A percentile compares a stretch with the other conserved stretches of the same genome.
phyloP scores from a whole-genome alignment of 2,888 invertebrate species.

The Mechanitis mazaeus region DNA sequence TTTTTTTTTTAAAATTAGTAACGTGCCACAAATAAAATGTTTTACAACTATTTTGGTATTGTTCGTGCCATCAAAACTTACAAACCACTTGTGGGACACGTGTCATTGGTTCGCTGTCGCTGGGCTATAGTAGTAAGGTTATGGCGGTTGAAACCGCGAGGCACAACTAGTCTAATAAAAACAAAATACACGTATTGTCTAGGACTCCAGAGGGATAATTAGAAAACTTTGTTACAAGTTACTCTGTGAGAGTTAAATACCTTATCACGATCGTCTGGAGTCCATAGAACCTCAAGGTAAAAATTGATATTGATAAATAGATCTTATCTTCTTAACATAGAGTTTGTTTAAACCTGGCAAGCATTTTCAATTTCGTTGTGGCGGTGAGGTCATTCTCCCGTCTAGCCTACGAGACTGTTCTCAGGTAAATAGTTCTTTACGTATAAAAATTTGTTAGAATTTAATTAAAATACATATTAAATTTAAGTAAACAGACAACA shows the following conservation, averaged over 20 bases:
- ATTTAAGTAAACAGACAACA: background rate
- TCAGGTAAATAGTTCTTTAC: slow-evolving; percentile 29
- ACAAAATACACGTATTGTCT: background rate
- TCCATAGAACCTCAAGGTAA: slow-evolving; percentile 25
- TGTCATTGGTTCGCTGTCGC: too few relatives aligned
- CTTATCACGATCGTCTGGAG: slow-evolving; percentile 34
- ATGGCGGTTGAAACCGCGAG: too few relatives aligned
- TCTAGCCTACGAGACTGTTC: slow-evolving; percentile 27
- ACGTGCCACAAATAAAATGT: too few relatives aligned
- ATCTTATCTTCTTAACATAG: slow-evolving; percentile 24
- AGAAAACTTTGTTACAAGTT: slow-evolving; percentile 30
- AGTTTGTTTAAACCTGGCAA: slow-evolving; percentile 15
- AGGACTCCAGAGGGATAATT: background rate
- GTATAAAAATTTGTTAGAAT: background rate
- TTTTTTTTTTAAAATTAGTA: too few relatives aligned
- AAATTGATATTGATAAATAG: slow-evolving; percentile 27
- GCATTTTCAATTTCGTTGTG: slow-evolving; percentile 13
- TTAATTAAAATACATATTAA: too few relatives aligned
- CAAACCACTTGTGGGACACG: too few relatives aligned
- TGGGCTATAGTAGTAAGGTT: too few relatives aligned
- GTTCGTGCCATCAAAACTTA: too few relatives aligned
- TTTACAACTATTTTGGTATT: too few relatives aligned
- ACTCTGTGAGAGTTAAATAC: slow-evolving; percentile 32
- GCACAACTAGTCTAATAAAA: background rate
- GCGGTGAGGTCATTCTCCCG: slow-evolving; percentile 39